A percentile compares a stretch with the other conserved stretches of the same genome.
These are phyloP conservation scores for Suncus etruscus DNA, from an alignment of 2,113 vertebrate genomes.

Conservation along the genomic window DNA sequence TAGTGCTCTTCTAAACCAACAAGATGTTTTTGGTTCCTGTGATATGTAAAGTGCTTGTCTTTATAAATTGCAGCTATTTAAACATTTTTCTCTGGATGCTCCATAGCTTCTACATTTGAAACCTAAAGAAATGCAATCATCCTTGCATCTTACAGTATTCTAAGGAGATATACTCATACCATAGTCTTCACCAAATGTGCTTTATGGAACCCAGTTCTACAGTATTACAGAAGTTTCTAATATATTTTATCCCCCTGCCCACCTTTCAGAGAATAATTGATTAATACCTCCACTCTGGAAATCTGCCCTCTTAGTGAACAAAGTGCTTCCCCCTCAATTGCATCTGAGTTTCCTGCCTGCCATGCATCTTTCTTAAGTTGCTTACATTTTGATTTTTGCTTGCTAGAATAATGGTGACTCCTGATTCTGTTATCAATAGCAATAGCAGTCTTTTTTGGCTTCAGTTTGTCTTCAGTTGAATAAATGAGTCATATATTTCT, in stretches of 20 bases:
- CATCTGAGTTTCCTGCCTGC: too few species aligned
- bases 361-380: neutral
- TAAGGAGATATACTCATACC: neutral
- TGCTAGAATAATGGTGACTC: conserved; percentile 6
- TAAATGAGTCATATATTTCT: neutral
- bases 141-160: neutral
- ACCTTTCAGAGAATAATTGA: too few species aligned
- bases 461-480: conserved; percentile 12
- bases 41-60: conserved; percentile 56
- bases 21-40: conserved; percentile 50
- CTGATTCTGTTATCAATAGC: neutral
- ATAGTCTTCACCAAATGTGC: neutral
- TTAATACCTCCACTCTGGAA: too few species aligned
- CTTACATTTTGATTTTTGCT: conserved; percentile 14
- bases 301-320: too few species aligned
- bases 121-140: conserved; percentile 29
- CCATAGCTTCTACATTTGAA: conserved; percentile 7
- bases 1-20: conserved; percentile 64
- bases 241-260: neutral
- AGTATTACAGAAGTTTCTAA: neutral
- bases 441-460: conserved; percentile 2
- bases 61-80: conserved; percentile 37
- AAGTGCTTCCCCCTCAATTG: too few species aligned
- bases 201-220: neutral
- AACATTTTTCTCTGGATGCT: conserved; percentile 15